Evolutionary conservation across 2,797 vertebrate species (phyloP), one percentile per base, ranked within the genome.

Genomic region (Euthynnus affinis): DNA sequence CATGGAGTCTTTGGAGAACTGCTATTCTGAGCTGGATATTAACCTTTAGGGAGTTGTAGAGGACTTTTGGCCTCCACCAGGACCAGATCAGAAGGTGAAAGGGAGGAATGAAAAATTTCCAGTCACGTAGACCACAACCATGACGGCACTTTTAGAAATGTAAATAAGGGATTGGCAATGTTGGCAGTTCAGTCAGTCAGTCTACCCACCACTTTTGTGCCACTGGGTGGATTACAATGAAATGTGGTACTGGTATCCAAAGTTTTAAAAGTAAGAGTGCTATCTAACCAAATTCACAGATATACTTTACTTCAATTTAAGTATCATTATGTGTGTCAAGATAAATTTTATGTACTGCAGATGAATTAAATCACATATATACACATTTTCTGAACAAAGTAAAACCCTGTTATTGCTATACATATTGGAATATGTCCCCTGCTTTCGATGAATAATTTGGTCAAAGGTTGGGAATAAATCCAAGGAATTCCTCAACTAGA

Each of bases 401-500:
- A 29, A 72, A 23, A 18, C n/a, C 9, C 23, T 18, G 25, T 44
- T 10, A 32, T 27, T 60, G 40, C 49, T 49, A 13, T 68, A 4
- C 29, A 52, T 14, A 61, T 25, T 66, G 27, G 4, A 56, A 51
- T 23, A 8, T 62, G 46, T 37, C 3, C 6, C 8, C 29, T 70
- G 18, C 8, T 68, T 71, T 71, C 23, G 67, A 9, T 55, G 29
- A 75, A 32, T 29, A 57, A 20, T 34, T 68, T 61, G 44, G 29
- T 63, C 23, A 42, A 27, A 58, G 48, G 17, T 84, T 71, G 62
- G 57, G 56, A 77, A 60, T 29, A 10, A 49, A 76, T 61, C 82
- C 66, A 79, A 69, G n/a, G 29, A 78, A 81, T 80, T 83, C 42
- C 32, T 9, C 4, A 58, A 56, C 52, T 37, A 15, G 40, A 74